Conservation (phyloP, 2,113 vertebrate species). For the Cololabis saira region DNA sequence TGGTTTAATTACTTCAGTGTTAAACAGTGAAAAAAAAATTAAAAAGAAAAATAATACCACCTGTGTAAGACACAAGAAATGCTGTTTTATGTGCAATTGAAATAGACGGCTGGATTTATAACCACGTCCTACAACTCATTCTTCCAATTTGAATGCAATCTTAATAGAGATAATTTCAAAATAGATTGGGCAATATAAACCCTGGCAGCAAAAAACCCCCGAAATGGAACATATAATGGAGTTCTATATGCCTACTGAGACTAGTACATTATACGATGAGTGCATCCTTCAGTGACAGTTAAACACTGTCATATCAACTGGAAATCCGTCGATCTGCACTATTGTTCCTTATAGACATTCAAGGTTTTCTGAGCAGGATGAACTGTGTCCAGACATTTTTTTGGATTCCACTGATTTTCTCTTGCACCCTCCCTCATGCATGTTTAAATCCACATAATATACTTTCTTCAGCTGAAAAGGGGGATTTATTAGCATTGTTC, state of each 20-base stretch:
- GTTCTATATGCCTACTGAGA: too few species aligned
- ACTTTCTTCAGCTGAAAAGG: constrained; percentile 18
- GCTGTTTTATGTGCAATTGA: constrained; percentile 2
- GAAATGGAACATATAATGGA: too few species aligned
- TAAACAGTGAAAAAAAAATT: not conserved
- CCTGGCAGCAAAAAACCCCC: too few species aligned
- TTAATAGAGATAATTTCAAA: constrained; percentile 38
- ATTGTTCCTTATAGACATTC: constrained; percentile 30
- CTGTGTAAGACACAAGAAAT: not conserved
- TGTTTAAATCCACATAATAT: constrained; percentile 36
- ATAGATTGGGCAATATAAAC: too few species aligned
- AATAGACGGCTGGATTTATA: constrained; percentile 31
- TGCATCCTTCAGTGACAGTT: constrained; percentile 35
- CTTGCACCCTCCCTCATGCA: constrained; percentile 10
- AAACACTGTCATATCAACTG: constrained; percentile 47
- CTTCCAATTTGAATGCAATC: constrained; percentile 43
- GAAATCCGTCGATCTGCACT: constrained; percentile 25
- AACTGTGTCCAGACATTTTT: constrained; percentile 18
- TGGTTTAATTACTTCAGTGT: not conserved
- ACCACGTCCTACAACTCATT: constrained; percentile 25
- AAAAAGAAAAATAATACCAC: too few species aligned
- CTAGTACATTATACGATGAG: constrained; percentile 10
- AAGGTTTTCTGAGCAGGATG: constrained; percentile 21
- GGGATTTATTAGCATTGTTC: constrained; percentile 9
- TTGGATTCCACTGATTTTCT: constrained; percentile 5